Base-by-base conservation (phyloP, 2,113 vertebrate species). In the Sinocyclocheilus grahami region DNA sequence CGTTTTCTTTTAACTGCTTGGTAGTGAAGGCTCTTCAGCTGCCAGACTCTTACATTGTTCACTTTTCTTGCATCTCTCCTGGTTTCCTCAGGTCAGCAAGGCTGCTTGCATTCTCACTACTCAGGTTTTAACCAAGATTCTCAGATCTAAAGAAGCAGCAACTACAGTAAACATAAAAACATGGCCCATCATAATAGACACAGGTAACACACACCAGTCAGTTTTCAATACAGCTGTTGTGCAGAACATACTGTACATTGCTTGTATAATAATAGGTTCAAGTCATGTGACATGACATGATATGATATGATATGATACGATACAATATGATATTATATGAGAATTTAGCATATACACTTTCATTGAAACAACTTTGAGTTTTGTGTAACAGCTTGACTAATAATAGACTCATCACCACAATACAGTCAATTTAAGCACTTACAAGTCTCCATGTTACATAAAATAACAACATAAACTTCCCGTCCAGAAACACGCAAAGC, bases 101-200 rank as follows among this genome's bases (percentile, higher is more conserved):
- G 97, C 98, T 12, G 97, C 96, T 6, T 98, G 97, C 80, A 97
- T 99, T 89, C 97, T 99, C 86, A 99, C 98, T 84, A 99, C 96
- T n/a, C 98, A 99, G 92, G 95, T 93, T 87, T 90, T 99, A 65
- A 95, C 97, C 94, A 96, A 96, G 91, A 95, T 95, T 4, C 95
- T 99, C 83, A 96, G 95, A 88, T 99, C 98, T 84, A 96, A 97
- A 93, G 98, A 99, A 89, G 98, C 98, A 0, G 93, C 95, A 27
- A 95, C 96, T 1, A 95, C 97, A 20, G 97, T 99, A 20, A 98
- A 99, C 90, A 96, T 98, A 90, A 99, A 99, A 93, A 99, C 97
- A 0, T 99, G 98, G 98, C 98, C 98, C 37, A 97, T 95, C 86
- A 97, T 99, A 93, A 98, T 99, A 13, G 98, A 99, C 91, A 99